Base-by-base conservation (phyloP, 2,113 vertebrate genomes). In the Thamnaconus septentrionalis region DNA sequence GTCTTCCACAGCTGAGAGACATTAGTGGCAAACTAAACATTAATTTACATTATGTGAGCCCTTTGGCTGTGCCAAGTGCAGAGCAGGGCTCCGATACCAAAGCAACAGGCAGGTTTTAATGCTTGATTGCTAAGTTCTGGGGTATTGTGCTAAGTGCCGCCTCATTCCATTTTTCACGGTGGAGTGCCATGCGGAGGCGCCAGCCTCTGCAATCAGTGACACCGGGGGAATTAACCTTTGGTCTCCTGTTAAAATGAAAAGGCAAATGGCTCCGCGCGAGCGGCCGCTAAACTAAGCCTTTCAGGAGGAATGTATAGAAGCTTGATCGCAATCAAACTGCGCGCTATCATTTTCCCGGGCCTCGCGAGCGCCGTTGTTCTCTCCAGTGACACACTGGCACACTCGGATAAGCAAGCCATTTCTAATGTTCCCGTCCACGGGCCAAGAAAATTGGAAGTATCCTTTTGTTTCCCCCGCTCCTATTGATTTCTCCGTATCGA, bases 121-220 rank as follows among this genome's bases (percentile, higher is more conserved):
- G 73, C 71, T 61, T 88, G 87, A 89, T 90, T 89, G 83, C 85
- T 59, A 66, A 69, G 73, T 89, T 87, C 84, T 82, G 60, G 71
- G 69, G 62, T 69, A 77, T 78, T 81, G 72, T 71, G 47, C 70
- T 83, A 79, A 85, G 77, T 84, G 80, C 80, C 64, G 60, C 73
- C 67, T 76, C 62, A 3, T 63, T 75, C 69, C 56, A 78, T 78
- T 80, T 84, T 85, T 81, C 83, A 76, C 83, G 73, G 76, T 71
- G 56, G 64, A 81, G 81, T 76, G 77, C 64, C 69, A 56, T 81
- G 83, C 60, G 56, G 74, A 81, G 82, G 79, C 66, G 18, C 59
- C 56, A 60, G 69, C 68, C 60, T 71, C 58, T 53, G 66, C 81
- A 78, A 84, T 85, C 66, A 69, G 71, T 66, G 18, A 51, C 9